A percentile compares a stretch with the other conserved stretches of the same genome.
phyloP scores from a whole-genome alignment of 35 echinoderm and acorn worm genomes.

The Amphiura filiformis region DNA sequence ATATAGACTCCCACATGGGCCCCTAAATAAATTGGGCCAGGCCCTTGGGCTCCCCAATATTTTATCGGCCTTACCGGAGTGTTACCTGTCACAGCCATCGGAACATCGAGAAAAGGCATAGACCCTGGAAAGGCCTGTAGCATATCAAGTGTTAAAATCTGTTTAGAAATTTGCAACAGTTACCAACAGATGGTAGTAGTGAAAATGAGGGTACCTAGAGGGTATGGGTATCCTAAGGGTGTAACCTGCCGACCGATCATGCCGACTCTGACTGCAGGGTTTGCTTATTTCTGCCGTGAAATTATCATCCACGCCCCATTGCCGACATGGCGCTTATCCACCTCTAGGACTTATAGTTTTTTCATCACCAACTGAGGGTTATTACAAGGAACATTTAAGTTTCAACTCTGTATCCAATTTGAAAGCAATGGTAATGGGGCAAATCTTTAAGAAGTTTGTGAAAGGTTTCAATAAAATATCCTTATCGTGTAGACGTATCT shows the following conservation, averaged over 20 bases:
- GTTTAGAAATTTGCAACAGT: not conserved
- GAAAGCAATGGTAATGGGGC: not conserved
- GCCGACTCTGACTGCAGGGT: too few relatives aligned
- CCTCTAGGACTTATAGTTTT: not conserved
- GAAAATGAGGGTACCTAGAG: not conserved
- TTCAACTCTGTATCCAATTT: not conserved
- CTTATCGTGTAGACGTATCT: too few relatives aligned
- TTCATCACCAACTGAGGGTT: not conserved
- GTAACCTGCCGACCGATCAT: too few relatives aligned
- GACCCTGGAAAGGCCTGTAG: too few relatives aligned
- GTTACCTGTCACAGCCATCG: too few relatives aligned
- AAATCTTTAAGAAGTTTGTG: not conserved
- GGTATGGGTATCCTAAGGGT: not conserved
- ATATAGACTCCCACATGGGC: too few relatives aligned
- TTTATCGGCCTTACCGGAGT: too few relatives aligned
- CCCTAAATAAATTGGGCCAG: too few relatives aligned
- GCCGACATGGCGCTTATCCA: not conserved
- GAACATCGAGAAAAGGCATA: too few relatives aligned
- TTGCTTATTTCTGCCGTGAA: not conserved
- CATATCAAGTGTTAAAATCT: too few relatives aligned
- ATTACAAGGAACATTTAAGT: not conserved
- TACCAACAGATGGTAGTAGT: not conserved
- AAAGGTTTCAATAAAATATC: too few relatives aligned
- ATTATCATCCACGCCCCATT: conserved; percentile 3
- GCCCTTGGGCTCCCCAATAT: too few relatives aligned